Evolutionary conservation across 2,888 invertebrate species (phyloP).

Genomic region (Drosophila seclusa): DNA sequence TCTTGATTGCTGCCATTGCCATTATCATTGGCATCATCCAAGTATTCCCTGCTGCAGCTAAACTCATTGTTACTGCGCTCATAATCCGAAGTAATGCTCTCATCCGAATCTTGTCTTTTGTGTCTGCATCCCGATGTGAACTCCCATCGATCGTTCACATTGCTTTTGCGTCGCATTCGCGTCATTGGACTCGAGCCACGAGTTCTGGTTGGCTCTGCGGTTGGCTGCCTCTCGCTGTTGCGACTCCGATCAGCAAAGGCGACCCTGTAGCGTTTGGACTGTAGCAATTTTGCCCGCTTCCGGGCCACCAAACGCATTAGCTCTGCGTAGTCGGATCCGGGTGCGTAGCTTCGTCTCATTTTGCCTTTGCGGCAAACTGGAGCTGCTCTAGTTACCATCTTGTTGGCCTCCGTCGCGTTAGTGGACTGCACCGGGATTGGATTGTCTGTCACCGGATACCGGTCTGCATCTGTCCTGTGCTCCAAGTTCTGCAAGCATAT

Average conservation of each 20-base stretch:
- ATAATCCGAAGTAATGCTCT: background rate
- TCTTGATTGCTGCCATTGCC: background rate
- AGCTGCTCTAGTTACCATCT: background rate
- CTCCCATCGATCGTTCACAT: background rate
- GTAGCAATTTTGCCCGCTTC: slow-evolving; percentile 15
- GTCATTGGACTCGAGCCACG: slow-evolving; percentile 1
- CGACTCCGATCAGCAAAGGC: slow-evolving; percentile 10
- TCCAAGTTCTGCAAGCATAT: background rate
- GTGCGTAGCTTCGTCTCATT: background rate
- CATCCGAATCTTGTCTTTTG: background rate
- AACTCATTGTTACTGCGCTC: background rate
- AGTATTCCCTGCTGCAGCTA: background rate
- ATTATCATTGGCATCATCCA: background rate
- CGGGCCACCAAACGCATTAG: slow-evolving; percentile 52
- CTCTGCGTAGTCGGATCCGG: slow-evolving; percentile 43
- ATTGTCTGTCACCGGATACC: background rate
- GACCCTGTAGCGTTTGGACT: background rate
- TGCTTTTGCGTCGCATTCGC: background rate
- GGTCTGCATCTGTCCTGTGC: background rate
- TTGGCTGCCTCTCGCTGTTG: background rate
- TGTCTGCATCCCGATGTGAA: background rate
- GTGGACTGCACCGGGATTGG: too few species aligned
- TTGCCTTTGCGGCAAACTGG: background rate
- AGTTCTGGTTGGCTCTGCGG: background rate
- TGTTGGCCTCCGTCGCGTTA: background rate